These are phyloP conservation scores for Nilaparvata lugens DNA, from an alignment of 1,140 invertebrate genomes.

Conservation along the genomic window DNA sequence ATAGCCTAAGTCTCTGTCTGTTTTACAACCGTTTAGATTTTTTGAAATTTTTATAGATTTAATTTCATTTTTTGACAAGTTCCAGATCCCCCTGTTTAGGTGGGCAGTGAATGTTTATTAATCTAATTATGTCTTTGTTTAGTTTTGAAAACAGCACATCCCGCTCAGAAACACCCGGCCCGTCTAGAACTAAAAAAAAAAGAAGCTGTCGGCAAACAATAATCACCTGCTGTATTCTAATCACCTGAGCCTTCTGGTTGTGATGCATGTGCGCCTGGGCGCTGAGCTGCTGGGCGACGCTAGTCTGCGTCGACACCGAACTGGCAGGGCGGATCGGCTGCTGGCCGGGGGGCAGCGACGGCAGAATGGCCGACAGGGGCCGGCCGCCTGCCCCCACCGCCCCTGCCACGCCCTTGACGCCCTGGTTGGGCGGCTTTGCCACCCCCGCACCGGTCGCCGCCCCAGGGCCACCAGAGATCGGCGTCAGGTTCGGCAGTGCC, in stretches of 20 bases:
- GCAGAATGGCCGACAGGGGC: conserved; percentile 31
- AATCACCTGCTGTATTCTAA: neutral
- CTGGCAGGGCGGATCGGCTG: conserved; percentile 53
- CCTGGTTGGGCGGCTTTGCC: conserved; percentile 9
- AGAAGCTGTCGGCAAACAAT: too few species aligned
- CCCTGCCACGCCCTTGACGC: conserved; percentile 24
- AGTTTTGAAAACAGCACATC: too few species aligned
- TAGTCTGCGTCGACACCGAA: conserved; percentile 68
- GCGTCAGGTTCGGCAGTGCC: conserved; percentile 4
- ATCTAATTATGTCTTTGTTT: too few species aligned
- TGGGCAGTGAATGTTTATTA: too few species aligned
- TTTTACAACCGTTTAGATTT: too few species aligned
- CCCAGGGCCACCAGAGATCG: conserved; percentile 7
- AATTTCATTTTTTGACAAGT: too few species aligned
- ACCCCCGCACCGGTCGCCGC: neutral
- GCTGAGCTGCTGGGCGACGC: conserved; percentile 40
- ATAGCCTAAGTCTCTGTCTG: too few species aligned
- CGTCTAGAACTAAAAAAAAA: too few species aligned
- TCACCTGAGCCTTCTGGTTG: conserved; percentile 20
- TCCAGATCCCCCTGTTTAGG: too few species aligned
- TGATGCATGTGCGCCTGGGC: conserved; percentile 33
- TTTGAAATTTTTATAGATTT: too few species aligned
- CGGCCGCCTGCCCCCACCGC: conserved; percentile 15
- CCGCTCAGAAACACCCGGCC: too few species aligned
- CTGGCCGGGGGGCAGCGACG: conserved; percentile 21